A percentile compares a stretch with the other conserved stretches of the same genome.
These are phyloP conservation scores for Heliconius charithonia DNA, from an alignment of 2,888 invertebrate species.

Conservation along the genomic window DNA sequence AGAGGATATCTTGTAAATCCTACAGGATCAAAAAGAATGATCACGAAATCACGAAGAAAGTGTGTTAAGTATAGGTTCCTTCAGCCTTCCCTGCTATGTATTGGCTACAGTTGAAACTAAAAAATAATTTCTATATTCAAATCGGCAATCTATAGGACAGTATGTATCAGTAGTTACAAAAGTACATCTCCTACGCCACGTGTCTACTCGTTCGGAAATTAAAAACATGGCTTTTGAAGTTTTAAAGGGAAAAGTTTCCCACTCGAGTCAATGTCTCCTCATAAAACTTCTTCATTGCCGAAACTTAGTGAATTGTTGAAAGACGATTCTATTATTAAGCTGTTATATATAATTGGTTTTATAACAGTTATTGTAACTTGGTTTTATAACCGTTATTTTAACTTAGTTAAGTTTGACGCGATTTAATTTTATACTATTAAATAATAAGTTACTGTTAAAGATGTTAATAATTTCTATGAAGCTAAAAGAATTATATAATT, in stretches of 20 bases:
- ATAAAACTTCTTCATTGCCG: conserved; percentile 54
- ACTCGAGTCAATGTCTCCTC: conserved; percentile 55
- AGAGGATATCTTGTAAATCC: no score
- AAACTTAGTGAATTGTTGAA: conserved; percentile 44
- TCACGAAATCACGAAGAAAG: no score
- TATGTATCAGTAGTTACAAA: conserved; percentile 57
- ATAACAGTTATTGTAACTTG: neutral
- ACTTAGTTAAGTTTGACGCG: conserved; percentile 1
- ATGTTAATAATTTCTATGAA: neutral
- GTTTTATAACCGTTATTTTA: conserved; percentile 8
- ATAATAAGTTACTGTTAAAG: neutral
- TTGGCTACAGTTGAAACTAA: neutral
- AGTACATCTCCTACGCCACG: conserved; percentile 58
- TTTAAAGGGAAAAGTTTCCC: conserved; percentile 69
- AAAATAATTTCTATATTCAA: neutral
- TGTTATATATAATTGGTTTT: conserved; percentile 23
- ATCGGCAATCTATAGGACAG: conserved; percentile 39
- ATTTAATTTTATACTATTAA: neutral
- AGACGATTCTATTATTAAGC: conserved; percentile 41
- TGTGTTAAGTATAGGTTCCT: neutral
- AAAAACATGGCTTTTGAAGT: conserved; percentile 72
- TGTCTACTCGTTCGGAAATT: conserved; percentile 74
- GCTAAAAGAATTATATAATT: neutral
- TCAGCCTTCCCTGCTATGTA: neutral
- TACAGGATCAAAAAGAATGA: no score